phyloP scores from a whole-genome alignment of 2,888 invertebrate species.

The Schrankia costaestrigalis region DNA sequence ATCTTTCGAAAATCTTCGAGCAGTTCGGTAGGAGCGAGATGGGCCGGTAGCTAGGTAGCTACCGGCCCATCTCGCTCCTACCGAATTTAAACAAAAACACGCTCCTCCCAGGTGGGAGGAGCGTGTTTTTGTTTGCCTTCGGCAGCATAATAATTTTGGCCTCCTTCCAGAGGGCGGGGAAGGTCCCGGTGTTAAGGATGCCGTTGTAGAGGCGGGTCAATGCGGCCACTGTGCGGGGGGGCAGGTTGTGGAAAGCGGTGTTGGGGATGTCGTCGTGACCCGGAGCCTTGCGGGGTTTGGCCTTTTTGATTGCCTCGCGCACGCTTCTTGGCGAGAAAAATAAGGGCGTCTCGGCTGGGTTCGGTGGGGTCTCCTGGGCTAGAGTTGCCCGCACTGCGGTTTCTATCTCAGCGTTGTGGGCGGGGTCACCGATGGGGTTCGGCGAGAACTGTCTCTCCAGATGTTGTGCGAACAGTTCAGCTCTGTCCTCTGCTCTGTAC shows the following conservation, averaged over 20 bases:
- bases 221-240: not conserved
- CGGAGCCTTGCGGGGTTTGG: not conserved
- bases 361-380: not conserved
- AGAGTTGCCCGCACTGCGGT: not conserved
- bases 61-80: too few relatives aligned
- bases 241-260: not conserved
- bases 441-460: not conserved
- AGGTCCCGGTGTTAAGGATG: not conserved
- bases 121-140: conserved; percentile 22
- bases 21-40: conserved; percentile 8
- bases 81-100: too few relatives aligned
- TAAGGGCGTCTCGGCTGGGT: not conserved
- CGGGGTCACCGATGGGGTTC: not conserved
- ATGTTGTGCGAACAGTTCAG: not conserved
- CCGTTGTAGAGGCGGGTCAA: not conserved
- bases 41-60: conserved; percentile 25
- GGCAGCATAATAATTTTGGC: conserved; percentile 21
- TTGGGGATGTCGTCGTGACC: not conserved
- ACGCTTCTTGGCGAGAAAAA: not conserved
- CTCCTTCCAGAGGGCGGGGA: conserved; percentile 3
- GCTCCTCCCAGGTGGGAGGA: too few relatives aligned
- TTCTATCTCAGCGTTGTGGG: not conserved
- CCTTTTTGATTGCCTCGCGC: not conserved
- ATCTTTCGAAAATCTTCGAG: conserved; percentile 23
- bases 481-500: not conserved